Evolutionary conservation across 2,888 invertebrate genomes (phyloP).

Genomic region (Habroteleia sp.): DNA sequence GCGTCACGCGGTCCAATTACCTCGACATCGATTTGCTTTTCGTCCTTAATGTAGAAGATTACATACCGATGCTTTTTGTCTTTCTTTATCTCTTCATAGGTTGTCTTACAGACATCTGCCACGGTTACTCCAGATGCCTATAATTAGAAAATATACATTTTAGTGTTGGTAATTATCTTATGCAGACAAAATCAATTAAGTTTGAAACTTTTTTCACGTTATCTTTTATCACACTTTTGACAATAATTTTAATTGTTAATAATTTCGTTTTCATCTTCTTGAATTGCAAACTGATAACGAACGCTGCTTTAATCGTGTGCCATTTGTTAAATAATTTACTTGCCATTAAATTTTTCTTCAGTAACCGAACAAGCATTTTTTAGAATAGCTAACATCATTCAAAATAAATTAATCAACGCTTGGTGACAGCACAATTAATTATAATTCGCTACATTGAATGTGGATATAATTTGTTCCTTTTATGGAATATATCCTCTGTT

Average conservation of each 20-base stretch:
- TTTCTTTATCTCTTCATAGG: conserved; percentile 98
- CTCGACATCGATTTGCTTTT: conserved; percentile 97
- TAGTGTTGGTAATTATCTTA: conserved; percentile 14
- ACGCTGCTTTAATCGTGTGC: no score
- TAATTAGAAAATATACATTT: conserved; percentile 59
- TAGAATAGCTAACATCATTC: not conserved
- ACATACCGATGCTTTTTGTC: conserved; percentile 98
- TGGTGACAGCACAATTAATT: no score
- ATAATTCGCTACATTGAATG: no score
- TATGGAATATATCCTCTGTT: no score
- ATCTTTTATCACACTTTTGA: not conserved
- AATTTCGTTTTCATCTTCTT: no score
- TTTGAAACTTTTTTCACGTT: not conserved
- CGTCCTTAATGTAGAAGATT: conserved; percentile 97
- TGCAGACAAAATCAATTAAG: conserved; percentile 15
- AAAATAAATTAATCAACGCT: not conserved
- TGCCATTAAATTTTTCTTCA: conserved; percentile 25
- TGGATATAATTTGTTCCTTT: no score
- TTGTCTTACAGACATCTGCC: conserved; percentile 95
- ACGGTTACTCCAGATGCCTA: conserved; percentile 98
- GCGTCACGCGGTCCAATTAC: conserved; percentile 94
- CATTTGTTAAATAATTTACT: conserved; percentile 1
- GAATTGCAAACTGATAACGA: no score
- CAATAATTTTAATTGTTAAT: no score
- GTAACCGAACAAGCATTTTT: conserved; percentile 4